Base-by-base conservation (phyloP, 1,140 invertebrate species). In the Tetranychus cinnabarinus region DNA sequence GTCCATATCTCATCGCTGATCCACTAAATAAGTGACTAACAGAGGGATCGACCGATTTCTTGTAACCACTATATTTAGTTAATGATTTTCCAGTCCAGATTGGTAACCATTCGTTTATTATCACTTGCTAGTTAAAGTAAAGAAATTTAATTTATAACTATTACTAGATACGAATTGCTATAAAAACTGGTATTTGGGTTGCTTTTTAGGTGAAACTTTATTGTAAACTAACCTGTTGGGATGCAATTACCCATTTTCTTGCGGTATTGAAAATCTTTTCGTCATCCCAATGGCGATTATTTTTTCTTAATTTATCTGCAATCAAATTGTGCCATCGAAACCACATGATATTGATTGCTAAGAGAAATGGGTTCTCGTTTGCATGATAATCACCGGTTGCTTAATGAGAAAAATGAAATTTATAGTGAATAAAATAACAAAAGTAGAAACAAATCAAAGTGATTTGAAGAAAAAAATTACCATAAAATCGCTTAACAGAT, bases 131-230 rank as follows among this genome's bases (percentile, higher is more conserved):
- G 78, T 96, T 86, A 71, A 88, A 75, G 15, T 90, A 92, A 5
- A 90, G 91, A 3, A 97, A 80, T 60, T 98, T 88, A 70, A 96
- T 96, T 39, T 57, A 1, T 48, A 62, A 23, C n/a, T 7, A 23
- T 45, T 35, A 23, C 23, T 23, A 23, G 23, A 23, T 23, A 23
- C 0, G 23, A 23, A 23, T 23, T 23, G 23, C 0, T 23, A 23
- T 23, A 23, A 23, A 23, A 23, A 23, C 23, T 23, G 23, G 23
- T 23, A 23, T 23, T 23, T 23, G 23, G 23, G 23, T 23, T 23
- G 23, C 23, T 23, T 23, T 23, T 23, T 23, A 23, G 23, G 23
- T 23, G 23, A 23, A 23, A 23, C 23, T 0, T 23, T 23, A 23
- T 23, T 23, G 23, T 23, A 23, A 23, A 23, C 48, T 23, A 6